Evolutionary conservation across 2,797 vertebrate species (phyloP).

Genomic region (Pseudochirops corinnae): DNA sequence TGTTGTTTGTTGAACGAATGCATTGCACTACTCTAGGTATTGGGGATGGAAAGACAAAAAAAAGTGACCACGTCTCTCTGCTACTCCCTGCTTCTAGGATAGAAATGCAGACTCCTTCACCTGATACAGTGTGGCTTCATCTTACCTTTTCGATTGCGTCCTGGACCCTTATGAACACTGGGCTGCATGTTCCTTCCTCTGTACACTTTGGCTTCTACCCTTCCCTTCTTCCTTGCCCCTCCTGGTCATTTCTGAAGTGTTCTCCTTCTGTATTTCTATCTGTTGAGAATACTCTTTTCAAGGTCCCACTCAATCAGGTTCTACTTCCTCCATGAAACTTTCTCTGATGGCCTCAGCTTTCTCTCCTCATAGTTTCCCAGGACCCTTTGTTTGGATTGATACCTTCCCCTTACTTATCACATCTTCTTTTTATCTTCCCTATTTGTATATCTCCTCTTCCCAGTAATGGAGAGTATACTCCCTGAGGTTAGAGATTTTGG

Average conservation of each 20-base stretch:
- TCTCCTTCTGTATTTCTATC: not conserved
- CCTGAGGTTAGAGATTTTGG: not conserved
- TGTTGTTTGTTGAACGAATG: not conserved
- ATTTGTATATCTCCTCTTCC: not conserved
- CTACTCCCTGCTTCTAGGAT: not conserved
- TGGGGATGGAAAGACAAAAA: not conserved
- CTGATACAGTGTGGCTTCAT: not conserved
- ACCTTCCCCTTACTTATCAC: not conserved
- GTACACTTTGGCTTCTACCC: not conserved
- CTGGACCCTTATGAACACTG: not conserved
- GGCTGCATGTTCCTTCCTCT: not conserved
- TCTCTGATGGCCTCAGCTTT: not conserved
- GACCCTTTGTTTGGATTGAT: not conserved
- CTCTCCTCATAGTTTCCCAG: not conserved
- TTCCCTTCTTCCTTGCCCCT: not conserved
- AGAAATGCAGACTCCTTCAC: not conserved
- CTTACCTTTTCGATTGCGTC: not conserved
- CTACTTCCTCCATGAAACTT: not conserved
- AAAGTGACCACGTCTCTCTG: not conserved
- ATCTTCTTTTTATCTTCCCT: not conserved
- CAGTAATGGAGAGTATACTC: not conserved
- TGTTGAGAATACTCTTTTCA: not conserved
- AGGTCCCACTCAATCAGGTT: not conserved
- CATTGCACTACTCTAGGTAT: not conserved
- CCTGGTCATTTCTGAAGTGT: not conserved